A percentile compares a stretch with the other conserved stretches of the same genome.
These are phyloP conservation scores for Hydriomena furcata DNA, from an alignment of 2,888 invertebrate genomes.

Conservation along the genomic window DNA sequence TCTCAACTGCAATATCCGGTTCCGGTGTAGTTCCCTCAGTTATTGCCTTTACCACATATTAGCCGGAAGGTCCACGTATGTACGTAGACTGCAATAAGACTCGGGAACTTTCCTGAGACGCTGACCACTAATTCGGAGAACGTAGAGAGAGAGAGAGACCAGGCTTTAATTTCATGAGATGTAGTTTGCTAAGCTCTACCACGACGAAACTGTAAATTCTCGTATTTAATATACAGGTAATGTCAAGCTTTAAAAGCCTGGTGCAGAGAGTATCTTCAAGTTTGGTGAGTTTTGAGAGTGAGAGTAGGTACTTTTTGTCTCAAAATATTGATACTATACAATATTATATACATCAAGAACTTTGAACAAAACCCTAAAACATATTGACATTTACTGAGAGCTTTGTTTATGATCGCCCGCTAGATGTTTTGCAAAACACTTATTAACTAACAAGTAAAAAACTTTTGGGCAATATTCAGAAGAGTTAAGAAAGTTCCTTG, in stretches of 20 bases:
- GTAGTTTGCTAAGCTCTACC: too few species aligned
- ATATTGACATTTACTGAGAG: not conserved
- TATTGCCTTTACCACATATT: not conserved
- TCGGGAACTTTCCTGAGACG: not conserved
- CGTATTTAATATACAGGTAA: too few species aligned
- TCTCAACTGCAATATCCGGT: constrained; percentile 16
- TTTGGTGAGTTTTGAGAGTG: too few species aligned
- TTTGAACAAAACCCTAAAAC: not conserved
- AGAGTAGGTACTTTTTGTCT: too few species aligned
- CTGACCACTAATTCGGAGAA: too few species aligned
- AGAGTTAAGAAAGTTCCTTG: constrained; percentile 2
- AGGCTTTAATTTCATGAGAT: too few species aligned
- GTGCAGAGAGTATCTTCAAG: too few species aligned
- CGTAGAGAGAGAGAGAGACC: too few species aligned
- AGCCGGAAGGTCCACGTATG: not conserved
- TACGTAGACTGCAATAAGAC: not conserved
- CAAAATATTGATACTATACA: too few species aligned
- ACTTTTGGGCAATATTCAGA: constrained; percentile 4
- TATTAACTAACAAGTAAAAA: not conserved
- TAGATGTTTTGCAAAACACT: constrained; percentile 10
- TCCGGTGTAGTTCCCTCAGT: not conserved
- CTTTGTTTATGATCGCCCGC: not conserved
- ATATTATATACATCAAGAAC: too few species aligned
- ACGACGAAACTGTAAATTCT: too few species aligned
- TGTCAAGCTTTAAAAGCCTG: too few species aligned